phyloP scores from a whole-genome alignment of 2,797 vertebrate genomes.

The Enteromius anoplus region DNA sequence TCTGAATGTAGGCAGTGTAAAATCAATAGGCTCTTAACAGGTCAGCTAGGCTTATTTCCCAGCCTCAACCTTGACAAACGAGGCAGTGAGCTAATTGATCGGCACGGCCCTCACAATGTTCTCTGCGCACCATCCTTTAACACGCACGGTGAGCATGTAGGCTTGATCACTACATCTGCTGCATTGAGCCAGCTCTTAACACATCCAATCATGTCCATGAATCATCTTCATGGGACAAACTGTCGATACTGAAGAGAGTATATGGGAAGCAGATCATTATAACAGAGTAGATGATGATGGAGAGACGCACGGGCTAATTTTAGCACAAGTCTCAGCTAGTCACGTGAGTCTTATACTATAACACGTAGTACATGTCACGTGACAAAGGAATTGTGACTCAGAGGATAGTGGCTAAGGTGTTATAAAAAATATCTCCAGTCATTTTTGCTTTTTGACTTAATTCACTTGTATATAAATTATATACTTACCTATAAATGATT shows the following conservation, averaged over 20 bases:
- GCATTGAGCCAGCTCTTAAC: slow-evolving; percentile 35
- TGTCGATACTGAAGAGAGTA: slow-evolving; percentile 37
- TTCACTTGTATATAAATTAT: neutral
- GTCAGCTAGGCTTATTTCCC: slow-evolving; percentile 47
- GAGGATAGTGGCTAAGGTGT: neutral
- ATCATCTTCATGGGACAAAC: slow-evolving; percentile 43
- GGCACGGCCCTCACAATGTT: slow-evolving; percentile 30
- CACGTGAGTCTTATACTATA: neutral
- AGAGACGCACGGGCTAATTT: slow-evolving; percentile 24
- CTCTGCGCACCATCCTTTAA: slow-evolving; percentile 24
- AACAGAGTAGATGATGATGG: slow-evolving; percentile 56
- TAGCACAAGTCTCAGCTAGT: neutral
- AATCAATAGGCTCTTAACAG: slow-evolving; percentile 54
- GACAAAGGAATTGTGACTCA: neutral
- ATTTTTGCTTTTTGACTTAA: slow-evolving; percentile 2
- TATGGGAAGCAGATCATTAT: slow-evolving; percentile 62
- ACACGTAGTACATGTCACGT: neutral
- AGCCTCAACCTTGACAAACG: slow-evolving; percentile 40
- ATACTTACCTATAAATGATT: neutral
- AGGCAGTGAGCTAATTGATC: slow-evolving; percentile 45
- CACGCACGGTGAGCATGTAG: neutral
- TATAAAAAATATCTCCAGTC: neutral
- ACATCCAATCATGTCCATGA: slow-evolving; percentile 29
- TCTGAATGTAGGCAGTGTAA: slow-evolving; percentile 47
- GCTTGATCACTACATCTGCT: slow-evolving; percentile 26